These are phyloP conservation scores for Lymantria monacha DNA, from an alignment of 2,888 invertebrate species.

Conservation along the genomic window DNA sequence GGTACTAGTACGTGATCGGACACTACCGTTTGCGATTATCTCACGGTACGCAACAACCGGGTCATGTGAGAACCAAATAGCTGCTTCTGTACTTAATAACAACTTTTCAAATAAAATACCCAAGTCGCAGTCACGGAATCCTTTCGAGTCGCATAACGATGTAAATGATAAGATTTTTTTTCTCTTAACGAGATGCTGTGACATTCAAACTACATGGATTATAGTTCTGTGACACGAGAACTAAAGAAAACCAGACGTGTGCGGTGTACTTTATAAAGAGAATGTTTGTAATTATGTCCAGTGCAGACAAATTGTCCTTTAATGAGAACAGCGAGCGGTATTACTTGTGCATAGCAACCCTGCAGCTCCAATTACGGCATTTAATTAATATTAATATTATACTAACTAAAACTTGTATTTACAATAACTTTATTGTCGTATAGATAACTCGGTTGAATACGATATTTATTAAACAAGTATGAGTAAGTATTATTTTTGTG, in stretches of 20 bases:
- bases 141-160: conserved; percentile 54
- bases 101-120: conserved; percentile 54
- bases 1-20: conserved; percentile 70
- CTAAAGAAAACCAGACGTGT: conserved; percentile 44
- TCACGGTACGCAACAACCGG: conserved; percentile 69
- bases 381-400: conserved; percentile 52
- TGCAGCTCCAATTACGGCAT: conserved; percentile 45
- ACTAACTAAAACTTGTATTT: conserved; percentile 38
- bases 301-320: conserved; percentile 48
- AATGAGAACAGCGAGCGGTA: conserved; percentile 43
- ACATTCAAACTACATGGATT: conserved; percentile 36
- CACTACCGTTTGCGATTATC: conserved; percentile 76
- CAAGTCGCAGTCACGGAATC: conserved; percentile 56
- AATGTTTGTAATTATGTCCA: conserved; percentile 49
- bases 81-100: conserved; percentile 58
- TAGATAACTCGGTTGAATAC: conserved; percentile 45
- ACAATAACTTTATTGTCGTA: conserved; percentile 37
- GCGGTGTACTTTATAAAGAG: conserved; percentile 38
- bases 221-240: conserved; percentile 42
- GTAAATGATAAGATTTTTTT: conserved; percentile 54
- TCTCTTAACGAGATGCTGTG: conserved; percentile 25
- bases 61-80: conserved; percentile 72
- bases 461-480: conserved; percentile 52
- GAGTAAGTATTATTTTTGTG: conserved; percentile 41
- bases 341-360: conserved; percentile 44